These are phyloP conservation scores for Lottia gigantea DNA, from an alignment of 2,888 invertebrate species.

Conservation along the genomic window DNA sequence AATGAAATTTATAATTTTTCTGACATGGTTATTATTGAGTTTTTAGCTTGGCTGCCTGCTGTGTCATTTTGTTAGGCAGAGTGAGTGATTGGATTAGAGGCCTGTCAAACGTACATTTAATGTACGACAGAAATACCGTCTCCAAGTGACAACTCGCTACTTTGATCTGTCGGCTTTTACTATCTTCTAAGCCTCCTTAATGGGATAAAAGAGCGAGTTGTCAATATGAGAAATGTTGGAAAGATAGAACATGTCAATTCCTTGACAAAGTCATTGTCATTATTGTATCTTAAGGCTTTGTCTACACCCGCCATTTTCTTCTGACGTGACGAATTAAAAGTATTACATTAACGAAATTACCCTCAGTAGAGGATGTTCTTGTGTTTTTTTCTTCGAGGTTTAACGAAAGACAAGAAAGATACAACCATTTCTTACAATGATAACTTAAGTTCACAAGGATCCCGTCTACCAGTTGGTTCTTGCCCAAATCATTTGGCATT, in stretches of 20 bases:
- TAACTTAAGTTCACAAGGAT: too few species aligned
- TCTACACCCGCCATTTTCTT: too few species aligned
- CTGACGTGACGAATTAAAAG: too few species aligned
- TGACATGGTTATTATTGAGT: not conserved
- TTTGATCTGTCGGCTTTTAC: conserved; percentile 9
- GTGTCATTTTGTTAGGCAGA: conserved; percentile 1
- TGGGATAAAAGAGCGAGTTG: conserved; percentile 8
- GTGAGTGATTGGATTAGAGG: not conserved
- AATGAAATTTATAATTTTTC: conserved; percentile 8
- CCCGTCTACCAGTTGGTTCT: too few species aligned
- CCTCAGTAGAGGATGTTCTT: too few species aligned
- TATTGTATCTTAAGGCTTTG: not conserved
- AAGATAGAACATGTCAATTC: not conserved
- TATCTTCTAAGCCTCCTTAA: not conserved
- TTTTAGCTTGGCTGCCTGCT: not conserved
- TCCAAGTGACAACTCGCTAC: not conserved
- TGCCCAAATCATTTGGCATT: too few species aligned
- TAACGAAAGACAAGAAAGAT: too few species aligned
- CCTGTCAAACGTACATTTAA: conserved; percentile 7
- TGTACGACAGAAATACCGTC: not conserved
- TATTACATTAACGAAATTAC: too few species aligned
- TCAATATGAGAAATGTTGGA: not conserved
- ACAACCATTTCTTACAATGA: too few species aligned
- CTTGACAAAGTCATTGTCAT: conserved; percentile 4
- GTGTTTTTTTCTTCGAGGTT: too few species aligned